These are phyloP conservation scores for Enteromius mattozi DNA, from an alignment of 2,797 vertebrate species.

Conservation along the genomic window DNA sequence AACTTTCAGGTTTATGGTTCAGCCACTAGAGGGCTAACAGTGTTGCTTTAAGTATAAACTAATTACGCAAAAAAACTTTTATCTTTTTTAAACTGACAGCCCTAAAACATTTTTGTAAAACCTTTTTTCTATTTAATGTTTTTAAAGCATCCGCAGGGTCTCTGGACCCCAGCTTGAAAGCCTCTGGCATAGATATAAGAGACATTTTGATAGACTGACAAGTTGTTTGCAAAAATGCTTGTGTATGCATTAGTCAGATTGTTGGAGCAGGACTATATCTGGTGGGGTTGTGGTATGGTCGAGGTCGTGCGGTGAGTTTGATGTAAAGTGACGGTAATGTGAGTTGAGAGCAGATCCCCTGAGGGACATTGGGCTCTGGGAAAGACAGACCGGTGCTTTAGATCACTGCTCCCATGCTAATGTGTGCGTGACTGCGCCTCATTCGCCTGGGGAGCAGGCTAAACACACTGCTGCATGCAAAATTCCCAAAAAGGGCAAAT, in stretches of 20 bases:
- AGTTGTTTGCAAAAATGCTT: conserved; percentile 11
- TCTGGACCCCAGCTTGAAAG: background rate
- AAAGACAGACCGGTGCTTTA: conserved; percentile 47
- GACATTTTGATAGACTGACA: conserved; percentile 14
- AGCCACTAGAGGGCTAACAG: background rate
- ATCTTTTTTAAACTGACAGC: background rate
- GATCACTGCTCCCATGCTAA: conserved; percentile 50
- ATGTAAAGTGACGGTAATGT: conserved; percentile 47
- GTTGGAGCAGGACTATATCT: background rate
- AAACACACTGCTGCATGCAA: conserved; percentile 25
- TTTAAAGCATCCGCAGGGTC: background rate
- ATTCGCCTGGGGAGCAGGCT: background rate
- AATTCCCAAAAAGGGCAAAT: conserved; percentile 12
- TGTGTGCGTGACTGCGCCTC: conserved; percentile 25
- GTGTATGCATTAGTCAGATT: conserved; percentile 25
- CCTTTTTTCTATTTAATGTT: background rate
- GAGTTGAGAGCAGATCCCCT: conserved; percentile 40
- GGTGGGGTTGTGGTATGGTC: conserved; percentile 14
- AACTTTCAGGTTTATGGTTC: background rate
- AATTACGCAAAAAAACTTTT: background rate
- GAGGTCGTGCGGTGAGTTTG: conserved; percentile 29
- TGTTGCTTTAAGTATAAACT: background rate
- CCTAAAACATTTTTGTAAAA: background rate
- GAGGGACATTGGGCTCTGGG: conserved; percentile 5
- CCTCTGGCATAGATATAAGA: conserved; percentile 2